Evolutionary conservation across 2,113 vertebrate genomes (phyloP).

Genomic region (Hyaena hyaena): DNA sequence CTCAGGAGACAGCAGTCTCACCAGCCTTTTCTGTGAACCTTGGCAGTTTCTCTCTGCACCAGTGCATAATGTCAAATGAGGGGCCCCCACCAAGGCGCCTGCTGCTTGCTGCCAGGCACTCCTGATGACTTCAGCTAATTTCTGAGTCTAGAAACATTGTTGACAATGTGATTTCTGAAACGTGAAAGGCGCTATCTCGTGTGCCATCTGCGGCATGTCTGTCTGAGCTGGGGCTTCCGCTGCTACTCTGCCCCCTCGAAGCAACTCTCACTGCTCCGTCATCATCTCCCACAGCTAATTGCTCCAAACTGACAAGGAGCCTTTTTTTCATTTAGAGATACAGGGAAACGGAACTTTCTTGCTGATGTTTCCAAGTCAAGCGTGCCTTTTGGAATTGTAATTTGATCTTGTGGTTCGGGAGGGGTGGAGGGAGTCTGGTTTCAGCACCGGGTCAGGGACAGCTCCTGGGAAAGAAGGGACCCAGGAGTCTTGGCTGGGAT

Average conservation of each 20-base stretch:
- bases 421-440: not conserved
- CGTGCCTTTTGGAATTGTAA: constrained; percentile 52
- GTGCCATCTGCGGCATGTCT: constrained; percentile 85
- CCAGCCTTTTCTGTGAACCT: constrained; percentile 1
- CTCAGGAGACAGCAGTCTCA: not conserved
- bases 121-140: constrained; percentile 91
- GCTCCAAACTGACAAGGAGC: constrained; percentile 83
- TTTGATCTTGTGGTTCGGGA: constrained; percentile 34
- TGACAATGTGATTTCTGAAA: constrained; percentile 93
- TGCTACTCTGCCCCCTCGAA: constrained; percentile 78
- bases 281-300: constrained; percentile 86
- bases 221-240: constrained; percentile 83
- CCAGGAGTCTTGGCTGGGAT: not conserved
- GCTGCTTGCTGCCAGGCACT: constrained; percentile 89
- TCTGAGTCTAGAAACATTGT: constrained; percentile 85
- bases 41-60: constrained; percentile 64
- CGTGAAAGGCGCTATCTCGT: constrained; percentile 86
- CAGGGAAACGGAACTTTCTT: constrained; percentile 76
- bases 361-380: constrained; percentile 79
- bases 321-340: constrained; percentile 70
- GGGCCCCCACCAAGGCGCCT: constrained; percentile 66
- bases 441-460: constrained; percentile 65
- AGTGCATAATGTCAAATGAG: constrained; percentile 62
- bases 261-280: constrained; percentile 78
- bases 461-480: not conserved